Evolutionary conservation across 1,140 invertebrate genomes (phyloP).

Genomic region (Geopemphigus sp.): DNA sequence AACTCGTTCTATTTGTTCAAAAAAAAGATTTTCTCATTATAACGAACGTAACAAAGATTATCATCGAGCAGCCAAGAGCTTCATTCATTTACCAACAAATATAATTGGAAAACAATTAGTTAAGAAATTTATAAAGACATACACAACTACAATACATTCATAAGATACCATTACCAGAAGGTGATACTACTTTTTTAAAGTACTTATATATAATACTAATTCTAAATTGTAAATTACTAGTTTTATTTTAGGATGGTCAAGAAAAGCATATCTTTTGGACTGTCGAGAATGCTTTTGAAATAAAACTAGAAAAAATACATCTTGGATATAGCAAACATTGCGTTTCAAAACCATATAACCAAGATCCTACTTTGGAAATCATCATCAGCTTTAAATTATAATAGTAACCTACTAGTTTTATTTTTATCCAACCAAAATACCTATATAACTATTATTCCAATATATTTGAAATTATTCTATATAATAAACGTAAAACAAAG

Average conservation of each 20-base stretch:
- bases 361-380: neutral
- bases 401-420: no score
- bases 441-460: no score
- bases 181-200: neutral
- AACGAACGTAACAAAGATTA: conserved; percentile 1
- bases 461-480: no score
- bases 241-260: conserved; percentile 19
- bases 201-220: neutral
- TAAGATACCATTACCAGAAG: conserved; percentile 11
- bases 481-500: no score
- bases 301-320: conserved; percentile 26
- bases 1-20: conserved; percentile 14
- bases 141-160: neutral
- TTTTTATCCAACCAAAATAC: no score
- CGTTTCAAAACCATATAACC: neutral
- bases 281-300: conserved; percentile 15
- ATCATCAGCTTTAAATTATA: neutral
- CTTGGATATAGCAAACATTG: conserved; percentile 37
- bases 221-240: neutral
- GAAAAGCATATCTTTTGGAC: conserved; percentile 17
- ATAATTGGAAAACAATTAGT: conserved; percentile 6
- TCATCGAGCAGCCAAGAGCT: neutral
- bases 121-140: neutral
- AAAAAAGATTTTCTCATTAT: conserved; percentile 22
- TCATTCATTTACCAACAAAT: conserved; percentile 11